phyloP scores from a whole-genome alignment of 2,113 vertebrate genomes.

The Recurvirostra avosetta region DNA sequence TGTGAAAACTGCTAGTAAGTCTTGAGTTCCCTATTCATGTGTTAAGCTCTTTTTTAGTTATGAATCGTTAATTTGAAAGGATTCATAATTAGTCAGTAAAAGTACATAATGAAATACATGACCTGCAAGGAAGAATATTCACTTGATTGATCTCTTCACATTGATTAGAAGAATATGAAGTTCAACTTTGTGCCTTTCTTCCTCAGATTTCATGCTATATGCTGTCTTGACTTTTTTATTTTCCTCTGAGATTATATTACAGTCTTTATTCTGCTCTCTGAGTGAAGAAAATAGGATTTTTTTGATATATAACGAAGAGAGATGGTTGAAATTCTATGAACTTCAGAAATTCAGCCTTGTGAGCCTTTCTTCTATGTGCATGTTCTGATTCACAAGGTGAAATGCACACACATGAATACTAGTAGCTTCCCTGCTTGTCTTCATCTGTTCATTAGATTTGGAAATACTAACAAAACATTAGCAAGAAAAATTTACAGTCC shows the following conservation, averaged over 20 bases:
- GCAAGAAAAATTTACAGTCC: not conserved
- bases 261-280: not conserved
- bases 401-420: not conserved
- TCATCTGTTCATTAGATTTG: not conserved
- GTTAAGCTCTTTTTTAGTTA: not conserved
- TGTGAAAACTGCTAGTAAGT: not conserved
- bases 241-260: not conserved
- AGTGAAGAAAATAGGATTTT: not conserved
- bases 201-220: no score
- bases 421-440: not conserved
- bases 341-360: not conserved
- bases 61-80: not conserved
- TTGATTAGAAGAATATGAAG: not conserved
- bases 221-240: not conserved
- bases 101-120: not conserved
- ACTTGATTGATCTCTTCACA: not conserved
- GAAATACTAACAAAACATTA: not conserved
- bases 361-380: accelerated
- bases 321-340: not conserved
- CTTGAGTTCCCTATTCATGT: not conserved
- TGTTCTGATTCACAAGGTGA: not conserved
- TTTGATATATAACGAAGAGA: not conserved
- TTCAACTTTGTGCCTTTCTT: no score
- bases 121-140: not conserved
- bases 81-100: not conserved